Base-by-base conservation (phyloP, 2,888 invertebrate genomes). In the Lasiommata megera region DNA sequence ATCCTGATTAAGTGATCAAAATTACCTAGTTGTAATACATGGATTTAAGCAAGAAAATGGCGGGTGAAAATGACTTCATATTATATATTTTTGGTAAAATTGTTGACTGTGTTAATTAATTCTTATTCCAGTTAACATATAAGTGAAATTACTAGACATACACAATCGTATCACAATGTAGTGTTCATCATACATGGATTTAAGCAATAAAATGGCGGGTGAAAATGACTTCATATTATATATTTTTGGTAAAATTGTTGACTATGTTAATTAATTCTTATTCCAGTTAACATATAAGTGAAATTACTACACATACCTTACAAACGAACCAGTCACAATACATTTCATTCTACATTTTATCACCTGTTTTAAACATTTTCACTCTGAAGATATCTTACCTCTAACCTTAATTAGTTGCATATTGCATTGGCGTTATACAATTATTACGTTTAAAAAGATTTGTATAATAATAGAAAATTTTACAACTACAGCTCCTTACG, bases 361-460 rank as follows among this genome's bases (percentile, higher is more conserved):
- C 69, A 68, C 70, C 52, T 64, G 52, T 62, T 60, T 65, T 63
- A 68, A 66, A 70, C 69, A 66, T 64, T 66, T 68, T 68, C 73
- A 65, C 58, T 67, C 67, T 62, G 66, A 66, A 63, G 44, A 61
- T 59, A 60, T 64, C 67, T 67, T 66, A 68, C 62, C 65, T 18
- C 62, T 70, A 67, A 67, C 66, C 70, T 68, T 71, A 70, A 65
- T 58, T 68, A 67, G 61, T 60, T 66, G 68, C 70, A 57, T 67
- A 57, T 62, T 63, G 72, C 67, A 69, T 76, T 79, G 76, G 75
- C 74, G 73, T 78, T 73, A 74, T 69, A 61, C 67, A 38, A 48
- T 59, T 61, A 54, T 46, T 57, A 62, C 38, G 60, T 62, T n/a
- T 59, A 63, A 56, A 44, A 46, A 29, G 29, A 44, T 53, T 16